Evolutionary conservation across 2,888 invertebrate species (phyloP).

Genomic region (Agriopis marginaria): DNA sequence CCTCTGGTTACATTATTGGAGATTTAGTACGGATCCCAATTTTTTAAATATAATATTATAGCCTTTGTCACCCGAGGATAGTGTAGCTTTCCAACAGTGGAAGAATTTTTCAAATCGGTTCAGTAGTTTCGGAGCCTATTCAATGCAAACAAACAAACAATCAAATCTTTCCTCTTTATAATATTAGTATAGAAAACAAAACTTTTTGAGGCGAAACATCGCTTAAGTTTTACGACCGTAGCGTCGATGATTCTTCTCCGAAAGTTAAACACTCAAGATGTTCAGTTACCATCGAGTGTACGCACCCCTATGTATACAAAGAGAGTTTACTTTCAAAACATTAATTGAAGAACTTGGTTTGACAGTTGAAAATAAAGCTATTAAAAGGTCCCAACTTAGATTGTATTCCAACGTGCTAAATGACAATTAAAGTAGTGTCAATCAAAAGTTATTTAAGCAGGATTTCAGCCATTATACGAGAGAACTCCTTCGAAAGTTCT

Average conservation of each 20-base stretch:
- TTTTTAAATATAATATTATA: too few species aligned
- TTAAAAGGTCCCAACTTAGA: constrained; percentile 23
- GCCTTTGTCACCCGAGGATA: too few species aligned
- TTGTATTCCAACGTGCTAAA: constrained; percentile 26
- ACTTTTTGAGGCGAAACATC: too few species aligned
- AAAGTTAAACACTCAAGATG: not conserved
- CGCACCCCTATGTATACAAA: constrained; percentile 11
- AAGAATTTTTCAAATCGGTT: too few species aligned
- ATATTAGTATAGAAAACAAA: too few species aligned
- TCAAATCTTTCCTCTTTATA: too few species aligned
- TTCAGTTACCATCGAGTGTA: not conserved
- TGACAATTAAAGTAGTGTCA: constrained; percentile 34
- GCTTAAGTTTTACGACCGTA: not conserved
- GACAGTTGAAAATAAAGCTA: constrained; percentile 28
- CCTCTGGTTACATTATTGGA: too few species aligned
- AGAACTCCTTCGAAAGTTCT: constrained; percentile 4
- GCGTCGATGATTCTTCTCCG: not conserved
- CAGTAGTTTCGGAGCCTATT: too few species aligned
- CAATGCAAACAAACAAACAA: too few species aligned
- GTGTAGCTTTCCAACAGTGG: too few species aligned
- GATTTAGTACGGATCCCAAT: too few species aligned
- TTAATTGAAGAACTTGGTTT: constrained; percentile 31
- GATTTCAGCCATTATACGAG: constrained; percentile 17
- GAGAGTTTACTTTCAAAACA: constrained; percentile 20
- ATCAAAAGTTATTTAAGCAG: constrained; percentile 25